Conservation (phyloP, 2,888 invertebrate genomes). For the Drosophila koepferae region DNA sequence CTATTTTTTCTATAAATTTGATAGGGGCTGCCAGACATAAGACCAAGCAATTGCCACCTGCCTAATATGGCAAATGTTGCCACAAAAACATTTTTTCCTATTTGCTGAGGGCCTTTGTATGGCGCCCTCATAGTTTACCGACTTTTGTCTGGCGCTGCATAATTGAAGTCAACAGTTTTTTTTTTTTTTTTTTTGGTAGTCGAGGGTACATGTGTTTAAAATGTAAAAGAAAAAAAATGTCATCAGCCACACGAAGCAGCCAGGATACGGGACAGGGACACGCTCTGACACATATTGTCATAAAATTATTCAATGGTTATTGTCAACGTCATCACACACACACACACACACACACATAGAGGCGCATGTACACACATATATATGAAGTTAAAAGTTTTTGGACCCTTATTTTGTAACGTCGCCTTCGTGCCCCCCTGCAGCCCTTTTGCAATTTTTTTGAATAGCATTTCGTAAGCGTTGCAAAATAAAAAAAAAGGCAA, state of each 20-base stretch:
- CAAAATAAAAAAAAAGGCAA: conserved; percentile 63
- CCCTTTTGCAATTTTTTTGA: conserved; percentile 75
- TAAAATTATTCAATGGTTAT: conserved; percentile 81
- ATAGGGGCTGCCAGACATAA: conserved; percentile 63
- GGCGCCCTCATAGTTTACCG: conserved; percentile 58
- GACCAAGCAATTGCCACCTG: conserved; percentile 65
- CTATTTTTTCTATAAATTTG: conserved; percentile 48
- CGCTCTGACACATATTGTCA: conserved; percentile 80
- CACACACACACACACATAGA: conserved; percentile 12
- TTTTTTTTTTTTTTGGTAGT: conserved; percentile 14
- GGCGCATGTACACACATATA: neutral
- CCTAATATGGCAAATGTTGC: conserved; percentile 42
- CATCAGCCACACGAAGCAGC: conserved; percentile 41
- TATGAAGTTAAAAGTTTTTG: conserved; percentile 66
- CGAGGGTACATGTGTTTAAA: conserved; percentile 73
- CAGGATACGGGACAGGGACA: conserved; percentile 44
- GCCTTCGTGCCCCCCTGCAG: conserved; percentile 29
- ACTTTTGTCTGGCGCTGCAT: conserved; percentile 60
- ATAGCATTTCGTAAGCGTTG: conserved; percentile 72
- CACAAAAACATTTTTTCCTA: conserved; percentile 17
- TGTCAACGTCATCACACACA: conserved; percentile 58
- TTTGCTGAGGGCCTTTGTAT: conserved; percentile 21
- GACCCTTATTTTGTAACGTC: conserved; percentile 60
- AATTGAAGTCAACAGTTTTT: conserved; percentile 68
- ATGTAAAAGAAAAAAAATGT: conserved; percentile 66